These are phyloP conservation scores for Eudemis profundana DNA, from an alignment of 2,888 invertebrate genomes.

Conservation along the genomic window DNA sequence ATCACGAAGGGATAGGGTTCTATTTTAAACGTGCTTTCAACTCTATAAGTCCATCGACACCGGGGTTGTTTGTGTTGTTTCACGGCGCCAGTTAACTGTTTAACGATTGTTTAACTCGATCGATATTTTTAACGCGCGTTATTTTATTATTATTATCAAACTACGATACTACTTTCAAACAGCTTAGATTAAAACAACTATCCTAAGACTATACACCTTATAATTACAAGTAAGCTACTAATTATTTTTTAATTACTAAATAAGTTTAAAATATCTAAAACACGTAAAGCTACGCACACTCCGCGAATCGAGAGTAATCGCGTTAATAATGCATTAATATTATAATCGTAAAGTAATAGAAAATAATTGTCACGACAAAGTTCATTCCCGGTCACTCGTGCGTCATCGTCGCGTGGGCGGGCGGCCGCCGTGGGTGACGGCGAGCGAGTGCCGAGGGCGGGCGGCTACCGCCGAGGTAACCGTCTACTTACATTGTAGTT, in stretches of 20 bases:
- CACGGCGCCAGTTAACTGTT: conserved; percentile 56
- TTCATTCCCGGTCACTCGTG: conserved; percentile 34
- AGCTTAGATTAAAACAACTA: conserved; percentile 12
- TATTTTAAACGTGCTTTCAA: conserved; percentile 25
- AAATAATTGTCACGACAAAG: conserved; percentile 7
- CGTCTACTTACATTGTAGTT: background rate
- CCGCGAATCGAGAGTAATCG: conserved; percentile 1
- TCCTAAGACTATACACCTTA: conserved; percentile 14
- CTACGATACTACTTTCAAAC: conserved; percentile 41
- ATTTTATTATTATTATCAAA: conserved; percentile 59
- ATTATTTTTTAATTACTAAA: background rate
- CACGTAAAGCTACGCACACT: background rate
- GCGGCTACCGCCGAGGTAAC: background rate
- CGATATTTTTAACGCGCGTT: conserved; percentile 65
- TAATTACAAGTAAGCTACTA: background rate
- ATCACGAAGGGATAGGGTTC: conserved; percentile 45
- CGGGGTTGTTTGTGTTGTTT: conserved; percentile 52
- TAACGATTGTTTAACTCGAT: conserved; percentile 65
- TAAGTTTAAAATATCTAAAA: background rate
- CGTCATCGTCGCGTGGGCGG: conserved; percentile 52
- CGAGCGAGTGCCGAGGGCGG: conserved; percentile 63
- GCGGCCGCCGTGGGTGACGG: conserved; percentile 68
- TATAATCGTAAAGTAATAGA: conserved; percentile 12
- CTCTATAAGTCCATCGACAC: conserved; percentile 58
- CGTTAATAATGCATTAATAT: background rate